Base-by-base conservation (phyloP, 2,113 vertebrate species). In the Indicator maculatus region DNA sequence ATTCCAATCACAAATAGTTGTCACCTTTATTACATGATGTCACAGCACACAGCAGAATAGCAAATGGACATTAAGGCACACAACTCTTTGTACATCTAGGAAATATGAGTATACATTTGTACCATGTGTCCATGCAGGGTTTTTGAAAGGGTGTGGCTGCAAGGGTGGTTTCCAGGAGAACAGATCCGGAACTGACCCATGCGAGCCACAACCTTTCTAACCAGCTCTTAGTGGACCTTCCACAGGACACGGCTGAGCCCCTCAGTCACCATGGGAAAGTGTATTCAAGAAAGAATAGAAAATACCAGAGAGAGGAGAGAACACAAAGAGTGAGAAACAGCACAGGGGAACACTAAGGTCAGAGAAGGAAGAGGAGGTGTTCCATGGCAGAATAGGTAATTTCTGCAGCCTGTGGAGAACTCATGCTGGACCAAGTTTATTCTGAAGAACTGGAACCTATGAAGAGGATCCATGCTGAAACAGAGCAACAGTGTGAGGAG, bases 141-240 rank as follows among this genome's bases (percentile, higher is more conserved):
- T 77, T 82, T 79, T 60, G 36, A 16, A 27, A 86, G 30, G 17
- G 13, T 1, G 5, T 20, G 13, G 11, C 55, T 74, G 18, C 18
- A 50, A 31, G 41, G 45, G 6, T 3, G 3, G 28, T 26, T n/a
- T 64, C 47, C 41, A 23, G 11, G 21, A 36, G 19, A 72, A 30
- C 5, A 50, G 23, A 38, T 9, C 1, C 31, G 6, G 6, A 24
- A 1, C 19, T 88, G 55, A 6, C 10, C 28, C 26, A 9, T 31
- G 31, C 18, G 4, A 2, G 47, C 19, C 59, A 39, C 36, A 38
- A 44, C 12, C 4, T 0, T 38, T 86, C 21, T 45, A 65, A 19
- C 6, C 8, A 17, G 18, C 6, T 64, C 20, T 44, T 64, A 0
- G n/a, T 17, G 20, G 59, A n/a, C n/a, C 14, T 19, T 18, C 13